These are phyloP conservation scores for Brachyistius frenatus DNA, from an alignment of 2,113 vertebrate species.

Conservation along the genomic window DNA sequence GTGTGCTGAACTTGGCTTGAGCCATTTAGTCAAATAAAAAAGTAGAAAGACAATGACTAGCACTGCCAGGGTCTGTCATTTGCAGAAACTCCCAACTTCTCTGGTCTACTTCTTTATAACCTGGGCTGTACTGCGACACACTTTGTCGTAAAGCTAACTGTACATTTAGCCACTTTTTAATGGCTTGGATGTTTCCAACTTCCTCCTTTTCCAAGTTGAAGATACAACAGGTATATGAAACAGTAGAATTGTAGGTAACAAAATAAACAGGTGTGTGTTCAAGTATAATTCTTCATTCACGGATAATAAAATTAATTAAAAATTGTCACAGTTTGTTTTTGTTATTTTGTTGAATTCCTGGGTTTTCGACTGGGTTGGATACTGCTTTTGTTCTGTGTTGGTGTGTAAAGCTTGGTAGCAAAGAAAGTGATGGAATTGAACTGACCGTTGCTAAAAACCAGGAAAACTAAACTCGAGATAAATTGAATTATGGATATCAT, in stretches of 20 bases:
- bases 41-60: constrained; percentile 14
- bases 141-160: too few species aligned
- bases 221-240: neutral
- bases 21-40: constrained; percentile 40
- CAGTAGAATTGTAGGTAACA: neutral
- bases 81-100: constrained; percentile 13
- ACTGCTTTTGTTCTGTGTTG: neutral
- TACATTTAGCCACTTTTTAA: neutral
- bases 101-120: neutral
- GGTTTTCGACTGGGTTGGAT: neutral
- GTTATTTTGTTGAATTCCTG: constrained; percentile 2
- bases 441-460: constrained; percentile 13
- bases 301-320: neutral
- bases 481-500: constrained; percentile 33
- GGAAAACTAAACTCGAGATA: constrained; percentile 17
- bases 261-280: neutral
- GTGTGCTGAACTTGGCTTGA: constrained; percentile 55
- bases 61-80: constrained; percentile 21
- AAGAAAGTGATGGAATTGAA: constrained; percentile 15
- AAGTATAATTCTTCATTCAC: neutral
- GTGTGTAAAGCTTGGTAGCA: constrained; percentile 7
- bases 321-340: neutral
- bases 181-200: neutral
- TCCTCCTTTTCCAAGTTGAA: too few species aligned
- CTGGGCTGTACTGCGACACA: neutral